These are phyloP conservation scores for Xiphophorus couchianus DNA, from an alignment of 2,113 vertebrate species.

Conservation along the genomic window DNA sequence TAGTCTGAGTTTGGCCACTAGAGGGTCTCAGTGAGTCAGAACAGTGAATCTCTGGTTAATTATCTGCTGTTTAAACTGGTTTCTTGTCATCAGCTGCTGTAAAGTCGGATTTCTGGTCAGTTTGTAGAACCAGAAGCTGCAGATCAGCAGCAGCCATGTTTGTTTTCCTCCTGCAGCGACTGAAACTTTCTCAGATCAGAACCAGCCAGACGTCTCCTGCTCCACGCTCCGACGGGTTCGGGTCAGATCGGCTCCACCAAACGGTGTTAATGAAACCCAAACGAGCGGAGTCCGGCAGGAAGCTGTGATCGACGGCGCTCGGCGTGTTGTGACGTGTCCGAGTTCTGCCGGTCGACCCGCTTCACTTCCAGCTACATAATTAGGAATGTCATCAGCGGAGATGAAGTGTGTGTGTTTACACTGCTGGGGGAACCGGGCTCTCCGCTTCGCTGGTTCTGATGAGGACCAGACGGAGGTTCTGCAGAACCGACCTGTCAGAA, in stretches of 20 bases:
- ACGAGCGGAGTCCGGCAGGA: slow-evolving; percentile 2
- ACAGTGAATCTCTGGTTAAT: too few species aligned
- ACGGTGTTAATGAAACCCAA: slow-evolving; percentile 36
- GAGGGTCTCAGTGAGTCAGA: neutral
- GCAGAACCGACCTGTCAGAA: too few species aligned
- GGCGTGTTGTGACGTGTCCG: slow-evolving; percentile 47
- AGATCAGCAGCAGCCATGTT: neutral
- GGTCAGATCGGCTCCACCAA: slow-evolving; percentile 15
- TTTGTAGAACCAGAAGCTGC: neutral
- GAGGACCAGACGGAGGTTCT: neutral
- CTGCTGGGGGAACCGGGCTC: slow-evolving; percentile 2
- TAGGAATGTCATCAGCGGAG: slow-evolving; percentile 32
- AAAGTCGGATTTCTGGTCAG: neutral
- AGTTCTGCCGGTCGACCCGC: slow-evolving; percentile 29
- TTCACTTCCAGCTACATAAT: slow-evolving; percentile 64
- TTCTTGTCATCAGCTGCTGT: neutral
- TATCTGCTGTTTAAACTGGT: neutral
- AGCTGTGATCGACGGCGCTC: slow-evolving; percentile 43
- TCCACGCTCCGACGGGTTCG: neutral
- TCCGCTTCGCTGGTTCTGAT: slow-evolving; percentile 29
- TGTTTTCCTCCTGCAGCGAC: neutral
- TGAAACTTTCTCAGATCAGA: neutral
- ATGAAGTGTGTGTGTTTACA: slow-evolving; percentile 53
- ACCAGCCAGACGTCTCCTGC: slow-evolving; percentile 5
- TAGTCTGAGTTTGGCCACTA: neutral